Base-by-base conservation (phyloP, 2,888 invertebrate species). In the Epinotia demarniana region DNA sequence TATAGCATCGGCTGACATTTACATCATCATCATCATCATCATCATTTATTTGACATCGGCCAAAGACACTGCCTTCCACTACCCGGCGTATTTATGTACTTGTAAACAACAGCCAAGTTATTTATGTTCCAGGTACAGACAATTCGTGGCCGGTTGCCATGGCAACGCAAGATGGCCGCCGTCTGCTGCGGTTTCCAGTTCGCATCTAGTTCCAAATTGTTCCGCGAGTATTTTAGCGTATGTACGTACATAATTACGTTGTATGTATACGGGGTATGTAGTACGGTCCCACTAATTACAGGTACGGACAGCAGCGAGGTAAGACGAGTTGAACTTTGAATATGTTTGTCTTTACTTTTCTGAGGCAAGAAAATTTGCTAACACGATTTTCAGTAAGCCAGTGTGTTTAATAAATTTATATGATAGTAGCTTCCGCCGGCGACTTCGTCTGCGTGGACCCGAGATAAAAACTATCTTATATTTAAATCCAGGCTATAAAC, bases 151-250 rank as follows among this genome's bases (percentile, higher is more conserved):
- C 86, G 79, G 93, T 93, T 87, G 86, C 89, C 87, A 91, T 89
- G 86, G 89, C 86, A 83, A 94, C 92, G 87, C 91, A 93, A 93
- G 87, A 94, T 93, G 94, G 93, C 91, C 87, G 90, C 81, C 89
- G 92, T 90, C 92, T 92, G 89, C 89, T 91, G 92, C 88, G 93
- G 93, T 93, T 92, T 86, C 89, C 88, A 93, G 89, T 93, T 92
- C 87, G 90, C 86, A 86, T 91, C 90, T 90, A 92, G 92, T 92
- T 92, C 92, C 92, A 93, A 93, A 94, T 93, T 93, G 93, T 93
- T 92, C 89, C 85, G 79, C 82, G 86, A 86, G 91, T 92, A 90
- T 92, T 92, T 90, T 89, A 91, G 89, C 90, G 88, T 90, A 89
- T 90, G 90, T 90, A 90, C 86, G 87, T 88, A 86, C 90, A 92